phyloP scores from a whole-genome alignment of 2,888 invertebrate genomes.

The Nemurella pictetii region DNA sequence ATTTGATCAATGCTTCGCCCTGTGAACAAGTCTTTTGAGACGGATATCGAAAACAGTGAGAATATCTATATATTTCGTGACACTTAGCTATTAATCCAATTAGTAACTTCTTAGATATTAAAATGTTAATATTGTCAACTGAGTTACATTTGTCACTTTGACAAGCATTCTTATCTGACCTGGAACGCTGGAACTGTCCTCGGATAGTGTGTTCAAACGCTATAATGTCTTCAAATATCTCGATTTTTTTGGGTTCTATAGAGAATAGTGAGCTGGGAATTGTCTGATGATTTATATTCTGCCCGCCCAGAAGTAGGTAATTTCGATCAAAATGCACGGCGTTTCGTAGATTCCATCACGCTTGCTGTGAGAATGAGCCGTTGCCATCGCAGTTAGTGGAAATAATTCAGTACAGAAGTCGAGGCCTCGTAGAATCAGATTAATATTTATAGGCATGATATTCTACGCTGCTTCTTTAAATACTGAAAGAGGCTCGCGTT shows the following conservation, averaged over 20 bases:
- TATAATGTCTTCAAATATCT: background rate
- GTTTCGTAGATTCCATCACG: background rate
- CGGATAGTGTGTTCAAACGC: background rate
- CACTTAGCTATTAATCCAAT: background rate
- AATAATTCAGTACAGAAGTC: background rate
- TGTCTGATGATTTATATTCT: background rate
- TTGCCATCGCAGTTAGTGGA: background rate
- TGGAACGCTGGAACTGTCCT: background rate
- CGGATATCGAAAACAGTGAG: too few species aligned
- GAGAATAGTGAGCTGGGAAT: background rate
- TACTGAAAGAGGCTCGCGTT: too few species aligned
- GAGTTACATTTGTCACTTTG: background rate
- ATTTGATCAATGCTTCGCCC: too few species aligned
- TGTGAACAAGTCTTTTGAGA: too few species aligned
- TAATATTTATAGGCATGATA: background rate
- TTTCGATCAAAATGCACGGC: background rate
- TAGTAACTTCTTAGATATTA: background rate
- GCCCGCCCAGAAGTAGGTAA: background rate
- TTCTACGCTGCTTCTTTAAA: background rate
- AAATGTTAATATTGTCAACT: background rate
- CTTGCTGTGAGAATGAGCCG: background rate
- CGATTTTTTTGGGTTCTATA: background rate
- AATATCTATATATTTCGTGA: too few species aligned
- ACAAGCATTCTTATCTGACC: background rate
- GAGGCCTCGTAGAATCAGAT: background rate